Evolutionary conservation across 1,140 invertebrate genomes (phyloP).

Genomic region (Coptotermes formosanus): DNA sequence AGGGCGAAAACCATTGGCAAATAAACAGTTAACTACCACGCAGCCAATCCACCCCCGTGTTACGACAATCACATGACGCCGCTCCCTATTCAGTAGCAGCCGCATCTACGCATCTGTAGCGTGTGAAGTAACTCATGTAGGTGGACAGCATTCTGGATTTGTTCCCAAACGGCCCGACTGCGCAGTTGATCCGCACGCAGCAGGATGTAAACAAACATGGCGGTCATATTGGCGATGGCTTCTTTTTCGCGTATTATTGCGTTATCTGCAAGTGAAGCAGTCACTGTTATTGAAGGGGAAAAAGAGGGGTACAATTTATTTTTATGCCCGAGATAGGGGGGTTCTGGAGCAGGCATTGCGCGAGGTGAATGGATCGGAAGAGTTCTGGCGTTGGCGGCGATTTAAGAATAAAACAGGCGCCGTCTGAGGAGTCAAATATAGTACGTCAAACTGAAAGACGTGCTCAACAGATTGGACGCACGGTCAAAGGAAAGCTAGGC

Average conservation of each 20-base stretch:
- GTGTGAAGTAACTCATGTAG: not conserved
- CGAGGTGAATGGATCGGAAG: slow-evolving; percentile 8
- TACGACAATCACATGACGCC: not conserved
- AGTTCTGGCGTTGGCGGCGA: not conserved
- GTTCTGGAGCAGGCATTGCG: not conserved
- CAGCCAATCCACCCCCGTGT: no score
- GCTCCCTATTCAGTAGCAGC: not conserved
- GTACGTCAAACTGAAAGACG: not conserved
- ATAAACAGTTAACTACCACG: no score
- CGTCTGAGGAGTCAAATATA: not conserved
- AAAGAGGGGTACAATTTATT: not conserved
- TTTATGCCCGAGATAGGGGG: not conserved
- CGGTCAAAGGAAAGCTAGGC: not conserved
- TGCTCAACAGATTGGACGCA: not conserved
- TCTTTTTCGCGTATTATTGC: slow-evolving; percentile 1
- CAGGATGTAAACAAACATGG: slow-evolving; percentile 11
- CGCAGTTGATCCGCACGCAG: not conserved
- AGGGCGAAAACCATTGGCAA: no score
- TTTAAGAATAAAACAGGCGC: slow-evolving; percentile 11
- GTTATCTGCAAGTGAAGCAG: not conserved
- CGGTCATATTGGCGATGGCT: not conserved
- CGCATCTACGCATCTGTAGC: not conserved
- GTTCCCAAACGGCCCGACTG: not conserved
- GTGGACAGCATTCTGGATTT: not conserved
- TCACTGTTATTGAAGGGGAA: slow-evolving; percentile 2